Evolutionary conservation across 2,113 vertebrate species (phyloP).

Genomic region (Rynchops niger): DNA sequence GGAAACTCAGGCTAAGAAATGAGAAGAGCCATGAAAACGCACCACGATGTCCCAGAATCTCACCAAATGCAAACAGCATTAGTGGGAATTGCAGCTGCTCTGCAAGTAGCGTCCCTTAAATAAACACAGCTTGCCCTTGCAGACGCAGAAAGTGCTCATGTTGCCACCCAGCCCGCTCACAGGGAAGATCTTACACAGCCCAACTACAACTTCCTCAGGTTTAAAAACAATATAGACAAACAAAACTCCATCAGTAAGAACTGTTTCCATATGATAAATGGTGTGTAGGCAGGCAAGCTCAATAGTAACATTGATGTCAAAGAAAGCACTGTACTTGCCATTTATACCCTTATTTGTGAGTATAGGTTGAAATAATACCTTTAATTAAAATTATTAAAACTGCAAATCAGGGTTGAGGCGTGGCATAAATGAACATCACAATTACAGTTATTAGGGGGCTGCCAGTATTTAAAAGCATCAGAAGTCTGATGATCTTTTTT

Average conservation of each 20-base stretch:
- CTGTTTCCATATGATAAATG: not conserved
- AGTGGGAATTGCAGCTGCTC: not conserved
- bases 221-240: not conserved
- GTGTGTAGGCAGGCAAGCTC: not conserved
- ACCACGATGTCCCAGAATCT: not conserved
- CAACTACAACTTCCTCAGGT: not conserved
- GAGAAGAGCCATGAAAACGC: not conserved
- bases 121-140: not conserved
- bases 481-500: not conserved
- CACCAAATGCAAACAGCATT: not conserved
- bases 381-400: slow-evolving; percentile 63
- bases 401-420: not conserved
- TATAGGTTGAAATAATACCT: slow-evolving; percentile 24
- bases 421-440: slow-evolving; percentile 31
- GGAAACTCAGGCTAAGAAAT: not conserved
- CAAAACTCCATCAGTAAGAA: not conserved
- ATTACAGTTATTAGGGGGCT: slow-evolving; percentile 25
- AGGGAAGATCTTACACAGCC: not conserved
- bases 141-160: not conserved
- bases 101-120: not conserved
- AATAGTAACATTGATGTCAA: not conserved
- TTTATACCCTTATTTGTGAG: not conserved
- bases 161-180: not conserved
- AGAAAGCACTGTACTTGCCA: not conserved
- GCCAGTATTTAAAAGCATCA: slow-evolving; percentile 43